Percentiles rank a stretch among this genome's conserved stretches.
These are phyloP conservation scores for Homarus gammarus DNA, from an alignment of 2,888 invertebrate genomes.

Conservation along the genomic window DNA sequence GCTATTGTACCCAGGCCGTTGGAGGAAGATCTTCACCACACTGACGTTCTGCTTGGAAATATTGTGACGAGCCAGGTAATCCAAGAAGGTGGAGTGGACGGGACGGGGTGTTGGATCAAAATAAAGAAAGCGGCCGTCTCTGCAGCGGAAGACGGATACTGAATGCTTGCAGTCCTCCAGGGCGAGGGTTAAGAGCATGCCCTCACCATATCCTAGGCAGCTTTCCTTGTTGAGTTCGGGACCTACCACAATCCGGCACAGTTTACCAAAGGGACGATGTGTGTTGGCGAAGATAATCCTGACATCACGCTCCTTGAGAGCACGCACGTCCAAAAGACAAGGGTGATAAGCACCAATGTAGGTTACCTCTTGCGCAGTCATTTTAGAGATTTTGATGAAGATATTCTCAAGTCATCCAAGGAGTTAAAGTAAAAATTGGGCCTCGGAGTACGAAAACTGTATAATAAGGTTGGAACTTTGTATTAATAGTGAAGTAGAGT, in stretches of 20 bases:
- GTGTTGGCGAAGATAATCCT: not conserved
- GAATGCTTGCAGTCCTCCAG: not conserved
- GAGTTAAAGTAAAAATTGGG: no score
- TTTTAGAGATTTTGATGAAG: no score
- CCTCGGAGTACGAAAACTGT: no score
- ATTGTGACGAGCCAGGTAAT: not conserved
- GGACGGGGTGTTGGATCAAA: not conserved
- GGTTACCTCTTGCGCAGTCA: no score
- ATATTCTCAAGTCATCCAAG: no score
- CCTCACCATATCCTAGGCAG: not conserved
- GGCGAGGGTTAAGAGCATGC: not conserved
- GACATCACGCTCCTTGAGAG: not conserved
- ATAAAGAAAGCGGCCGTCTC: conserved; percentile 10
- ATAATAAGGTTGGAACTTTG: no score
- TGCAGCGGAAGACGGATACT: conserved; percentile 12
- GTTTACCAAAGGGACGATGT: not conserved
- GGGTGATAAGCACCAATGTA: no score
- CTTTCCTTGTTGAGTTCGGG: not conserved
- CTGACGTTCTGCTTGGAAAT: not conserved
- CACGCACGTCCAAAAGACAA: conserved; percentile 10
- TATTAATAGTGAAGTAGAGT: no score
- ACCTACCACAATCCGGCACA: not conserved
- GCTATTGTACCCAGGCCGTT: conserved; percentile 1
- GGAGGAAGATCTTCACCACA: not conserved
- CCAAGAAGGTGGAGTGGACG: not conserved